Percentiles rank a stretch among this genome's conserved stretches.
Evolutionary conservation across 1,140 invertebrate genomes (phyloP).

Genomic region (Caenorhabditis remanei): DNA sequence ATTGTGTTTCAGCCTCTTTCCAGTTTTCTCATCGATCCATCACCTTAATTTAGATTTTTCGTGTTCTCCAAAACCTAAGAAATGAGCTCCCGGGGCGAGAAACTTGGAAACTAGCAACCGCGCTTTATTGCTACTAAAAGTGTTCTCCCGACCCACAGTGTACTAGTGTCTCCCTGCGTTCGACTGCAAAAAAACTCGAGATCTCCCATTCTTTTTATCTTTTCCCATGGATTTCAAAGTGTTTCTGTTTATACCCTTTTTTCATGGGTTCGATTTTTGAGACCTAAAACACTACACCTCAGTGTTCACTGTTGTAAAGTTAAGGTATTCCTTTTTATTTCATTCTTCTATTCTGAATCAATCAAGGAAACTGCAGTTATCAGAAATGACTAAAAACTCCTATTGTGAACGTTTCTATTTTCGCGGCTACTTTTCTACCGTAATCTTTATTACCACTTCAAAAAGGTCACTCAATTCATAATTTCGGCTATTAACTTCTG

Average conservation of each 20-base stretch:
- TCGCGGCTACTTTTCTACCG: no score
- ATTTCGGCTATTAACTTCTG: no score
- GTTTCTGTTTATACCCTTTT: constrained; percentile 16
- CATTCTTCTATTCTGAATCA: no score
- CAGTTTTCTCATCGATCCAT: not conserved
- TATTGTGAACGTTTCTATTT: no score
- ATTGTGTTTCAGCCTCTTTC: not conserved
- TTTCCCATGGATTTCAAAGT: constrained; percentile 36
- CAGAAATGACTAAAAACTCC: no score
- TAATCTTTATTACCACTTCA: no score
- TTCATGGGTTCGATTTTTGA: constrained; percentile 17
- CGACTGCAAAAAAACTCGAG: not conserved
- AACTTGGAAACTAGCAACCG: not conserved
- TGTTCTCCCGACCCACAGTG: constrained; percentile 5
- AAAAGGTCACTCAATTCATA: no score
- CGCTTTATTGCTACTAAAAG: constrained; percentile 46
- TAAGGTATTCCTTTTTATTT: not conserved
- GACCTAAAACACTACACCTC: not conserved
- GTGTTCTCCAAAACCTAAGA: not conserved
- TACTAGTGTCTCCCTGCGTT: constrained; percentile 35
- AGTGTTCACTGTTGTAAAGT: no score
- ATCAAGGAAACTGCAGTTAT: no score
- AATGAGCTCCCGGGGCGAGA: not conserved
- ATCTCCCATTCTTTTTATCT: constrained; percentile 2
- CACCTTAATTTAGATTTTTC: not conserved